Evolutionary conservation across 2,113 vertebrate species (phyloP), one percentile per base, ranked within the genome.

Genomic region (Phainopepla nitens): DNA sequence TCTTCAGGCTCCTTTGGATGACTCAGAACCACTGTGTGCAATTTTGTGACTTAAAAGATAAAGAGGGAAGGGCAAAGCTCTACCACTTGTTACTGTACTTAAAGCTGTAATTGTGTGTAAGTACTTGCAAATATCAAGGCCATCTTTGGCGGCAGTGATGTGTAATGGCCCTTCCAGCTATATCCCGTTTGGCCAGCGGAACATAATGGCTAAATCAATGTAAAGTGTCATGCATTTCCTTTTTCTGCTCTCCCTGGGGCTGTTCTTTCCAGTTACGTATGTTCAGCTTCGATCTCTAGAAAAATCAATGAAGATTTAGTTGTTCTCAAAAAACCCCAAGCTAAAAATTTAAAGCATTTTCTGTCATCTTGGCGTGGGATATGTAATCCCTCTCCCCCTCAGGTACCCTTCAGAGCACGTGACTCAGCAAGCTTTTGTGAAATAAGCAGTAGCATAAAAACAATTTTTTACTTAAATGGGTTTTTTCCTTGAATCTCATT

Each of bases 221-320:
- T 68, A 77, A 94, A 95, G 69, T 91, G 68, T 84, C 53, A 49
- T 88, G 41, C 13, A 27, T 69, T 97, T 95, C 51, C 82, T 71
- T 93, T 78, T 84, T 68, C 69, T 88, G 18, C 42, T 93, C 60
- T 85, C 85, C 89, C 79, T 66, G 68, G 33, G 50, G 77, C 86
- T 86, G 54, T 88, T 91, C 84, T 93, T 89, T 90, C 81, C 65
- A 69, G 81, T 87, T 94, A 90, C 68, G 29, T 81, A 73, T 54
- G 57, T 94, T 91, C 84, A 71, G 92, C 61, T 89, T 88, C 82
- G 79, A 81, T 89, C 69, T 93, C 58, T 69, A 84, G 86, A 93
- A 96, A 93, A 97, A 97, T 97, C 92, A 83, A 97, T 96, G 54
- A 86, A 94, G 75, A 92, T 93, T 90, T 86, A 81, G 88, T 82